A percentile compares a stretch with the other conserved stretches of the same genome.
These are phyloP conservation scores for Xerus inauris DNA, from an alignment of 2,113 vertebrate species.

Conservation along the genomic window DNA sequence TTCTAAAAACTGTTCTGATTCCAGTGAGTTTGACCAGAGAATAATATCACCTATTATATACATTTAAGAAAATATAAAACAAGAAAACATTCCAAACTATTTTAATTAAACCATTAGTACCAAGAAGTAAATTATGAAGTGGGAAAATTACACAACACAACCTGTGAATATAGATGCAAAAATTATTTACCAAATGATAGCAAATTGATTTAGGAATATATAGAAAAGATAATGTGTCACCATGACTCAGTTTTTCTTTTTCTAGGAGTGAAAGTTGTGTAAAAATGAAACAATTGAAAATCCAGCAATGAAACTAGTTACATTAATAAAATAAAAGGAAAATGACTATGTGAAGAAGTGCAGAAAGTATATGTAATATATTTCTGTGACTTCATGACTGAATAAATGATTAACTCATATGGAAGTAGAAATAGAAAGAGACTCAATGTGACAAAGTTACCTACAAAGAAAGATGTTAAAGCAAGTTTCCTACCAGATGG, in stretches of 20 bases:
- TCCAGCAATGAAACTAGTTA: background rate
- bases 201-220: background rate
- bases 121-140: background rate
- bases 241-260: background rate
- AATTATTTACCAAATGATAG: background rate
- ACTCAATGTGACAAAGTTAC: background rate
- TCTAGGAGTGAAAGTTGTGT: background rate
- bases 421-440: background rate
- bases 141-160: background rate
- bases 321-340: background rate
- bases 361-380: background rate
- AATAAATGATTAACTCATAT: background rate
- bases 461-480: background rate
- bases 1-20: background rate
- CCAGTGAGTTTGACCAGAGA: background rate
- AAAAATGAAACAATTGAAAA: background rate
- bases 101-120: background rate
- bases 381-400: background rate
- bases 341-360: background rate
- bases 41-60: background rate
- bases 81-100: background rate
- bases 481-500: background rate
- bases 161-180: background rate
- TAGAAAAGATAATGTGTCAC: background rate
- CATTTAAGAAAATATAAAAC: background rate